A percentile compares a stretch with the other conserved stretches of the same genome.
These are phyloP conservation scores for Antechinus flavipes DNA, from an alignment of 2,113 vertebrate species.

Conservation along the genomic window DNA sequence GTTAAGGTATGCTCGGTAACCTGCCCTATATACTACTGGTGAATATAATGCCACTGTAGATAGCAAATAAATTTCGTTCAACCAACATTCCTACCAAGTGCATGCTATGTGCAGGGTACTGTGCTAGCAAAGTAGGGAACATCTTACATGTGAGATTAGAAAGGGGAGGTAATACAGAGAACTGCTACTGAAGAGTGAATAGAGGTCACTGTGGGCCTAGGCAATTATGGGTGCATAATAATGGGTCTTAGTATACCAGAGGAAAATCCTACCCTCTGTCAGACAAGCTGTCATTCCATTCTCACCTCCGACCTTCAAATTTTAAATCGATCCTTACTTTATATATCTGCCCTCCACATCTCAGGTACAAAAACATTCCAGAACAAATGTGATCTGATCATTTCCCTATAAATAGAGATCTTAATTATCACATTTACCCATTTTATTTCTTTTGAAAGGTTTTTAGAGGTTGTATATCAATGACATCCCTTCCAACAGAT, in stretches of 20 bases:
- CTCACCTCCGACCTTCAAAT: slow-evolving; percentile 74
- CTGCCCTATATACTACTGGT: background rate
- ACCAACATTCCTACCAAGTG: background rate
- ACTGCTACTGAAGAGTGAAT: slow-evolving; percentile 11
- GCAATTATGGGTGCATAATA: slow-evolving; percentile 59
- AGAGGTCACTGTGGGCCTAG: slow-evolving; percentile 35
- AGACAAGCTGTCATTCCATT: slow-evolving; percentile 65
- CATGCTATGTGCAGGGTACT: background rate
- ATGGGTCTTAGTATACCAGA: slow-evolving; percentile 56
- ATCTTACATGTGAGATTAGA: slow-evolving; percentile 14
- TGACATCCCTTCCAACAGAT: slow-evolving; percentile 70
- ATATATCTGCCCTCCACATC: slow-evolving; percentile 52
- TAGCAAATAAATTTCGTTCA: background rate
- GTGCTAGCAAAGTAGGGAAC: background rate
- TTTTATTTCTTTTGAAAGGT: slow-evolving; percentile 77
- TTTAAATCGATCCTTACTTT: slow-evolving; percentile 71
- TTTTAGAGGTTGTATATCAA: slow-evolving; percentile 78
- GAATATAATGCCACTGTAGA: background rate
- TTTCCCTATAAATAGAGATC: slow-evolving; percentile 72
- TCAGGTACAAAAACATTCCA: slow-evolving; percentile 69
- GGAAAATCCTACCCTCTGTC: slow-evolving; percentile 43
- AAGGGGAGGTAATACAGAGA: background rate
- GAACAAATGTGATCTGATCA: slow-evolving; percentile 76
- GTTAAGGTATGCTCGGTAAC: background rate
- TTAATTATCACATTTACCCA: slow-evolving; percentile 78